Conservation (phyloP, 2,888 invertebrate genomes). For the Labia minor region DNA sequence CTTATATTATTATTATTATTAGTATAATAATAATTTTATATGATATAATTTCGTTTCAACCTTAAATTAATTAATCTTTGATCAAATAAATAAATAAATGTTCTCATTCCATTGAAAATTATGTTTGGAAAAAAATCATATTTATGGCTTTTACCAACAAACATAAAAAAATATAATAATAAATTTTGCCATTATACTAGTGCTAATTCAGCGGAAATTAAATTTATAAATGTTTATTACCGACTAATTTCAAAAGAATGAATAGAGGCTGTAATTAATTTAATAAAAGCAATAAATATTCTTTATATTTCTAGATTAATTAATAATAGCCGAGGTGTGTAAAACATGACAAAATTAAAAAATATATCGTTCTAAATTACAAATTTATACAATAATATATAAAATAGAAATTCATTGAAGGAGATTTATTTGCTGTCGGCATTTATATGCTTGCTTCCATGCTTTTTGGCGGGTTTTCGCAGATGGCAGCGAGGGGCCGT, state of each 20-base stretch:
- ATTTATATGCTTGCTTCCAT: background rate
- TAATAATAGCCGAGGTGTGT: background rate
- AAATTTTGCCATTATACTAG: no score
- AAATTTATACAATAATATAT: background rate
- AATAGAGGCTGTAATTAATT: constrained; percentile 18
- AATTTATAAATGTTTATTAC: no score
- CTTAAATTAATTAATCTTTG: no score
- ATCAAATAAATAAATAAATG: no score
- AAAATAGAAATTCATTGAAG: background rate
- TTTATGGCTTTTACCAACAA: no score
- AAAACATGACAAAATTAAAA: constrained; percentile 7
- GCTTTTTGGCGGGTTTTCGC: background rate
- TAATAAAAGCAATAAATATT: constrained; percentile 4
- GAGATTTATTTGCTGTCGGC: background rate
- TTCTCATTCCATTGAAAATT: no score
- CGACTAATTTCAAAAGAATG: constrained; percentile 17
- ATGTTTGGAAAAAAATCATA: no score
- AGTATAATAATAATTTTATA: no score
- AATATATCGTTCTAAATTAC: background rate
- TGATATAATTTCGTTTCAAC: no score
- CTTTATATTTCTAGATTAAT: constrained; percentile 13
- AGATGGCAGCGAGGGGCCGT: background rate
- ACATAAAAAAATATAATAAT: no score
- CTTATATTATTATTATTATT: no score
- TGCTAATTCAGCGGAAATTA: no score